phyloP scores from a whole-genome alignment of 2,797 vertebrate genomes.

The Chiloscyllium punctatum region DNA sequence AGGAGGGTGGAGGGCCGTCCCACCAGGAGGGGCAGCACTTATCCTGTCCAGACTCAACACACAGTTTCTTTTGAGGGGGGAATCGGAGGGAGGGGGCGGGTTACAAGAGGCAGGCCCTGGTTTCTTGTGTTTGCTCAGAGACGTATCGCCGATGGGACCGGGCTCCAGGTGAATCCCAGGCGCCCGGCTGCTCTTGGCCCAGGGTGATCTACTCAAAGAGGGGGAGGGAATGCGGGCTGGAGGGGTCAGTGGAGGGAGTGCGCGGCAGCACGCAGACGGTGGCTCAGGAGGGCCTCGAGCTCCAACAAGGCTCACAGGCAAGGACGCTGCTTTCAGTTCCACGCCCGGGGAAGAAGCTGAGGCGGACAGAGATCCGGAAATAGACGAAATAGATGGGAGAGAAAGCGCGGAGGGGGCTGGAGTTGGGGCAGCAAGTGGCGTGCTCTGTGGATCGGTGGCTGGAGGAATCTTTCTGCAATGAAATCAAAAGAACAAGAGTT shows the following conservation, averaged over 20 bases:
- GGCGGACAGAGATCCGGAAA: constrained; percentile 51
- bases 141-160: constrained; percentile 47
- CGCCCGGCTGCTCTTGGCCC: constrained; percentile 69
- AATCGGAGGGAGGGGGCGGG: constrained; percentile 50
- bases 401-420: constrained; percentile 55
- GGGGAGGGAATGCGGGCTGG: constrained; percentile 54
- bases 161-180: constrained; percentile 66
- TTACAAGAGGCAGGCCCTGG: constrained; percentile 50
- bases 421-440: constrained; percentile 52
- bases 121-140: constrained; percentile 70
- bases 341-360: constrained; percentile 47
- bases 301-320: constrained; percentile 44
- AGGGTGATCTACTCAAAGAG: constrained; percentile 63
- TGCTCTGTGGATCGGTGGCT: constrained; percentile 58
- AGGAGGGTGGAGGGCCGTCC: constrained; percentile 43
- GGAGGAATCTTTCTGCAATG: constrained; percentile 80
- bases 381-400: constrained; percentile 52
- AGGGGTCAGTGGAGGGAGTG: constrained; percentile 64
- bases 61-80: constrained; percentile 76
- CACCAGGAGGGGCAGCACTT: constrained; percentile 55
- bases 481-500: background rate
- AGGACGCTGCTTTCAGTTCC: constrained; percentile 50
- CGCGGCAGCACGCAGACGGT: constrained; percentile 57
- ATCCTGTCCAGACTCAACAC: constrained; percentile 59
- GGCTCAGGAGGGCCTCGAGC: constrained; percentile 52